Evolutionary conservation across 2,797 vertebrate genomes (phyloP).

Genomic region (Propithecus perrieri): DNA sequence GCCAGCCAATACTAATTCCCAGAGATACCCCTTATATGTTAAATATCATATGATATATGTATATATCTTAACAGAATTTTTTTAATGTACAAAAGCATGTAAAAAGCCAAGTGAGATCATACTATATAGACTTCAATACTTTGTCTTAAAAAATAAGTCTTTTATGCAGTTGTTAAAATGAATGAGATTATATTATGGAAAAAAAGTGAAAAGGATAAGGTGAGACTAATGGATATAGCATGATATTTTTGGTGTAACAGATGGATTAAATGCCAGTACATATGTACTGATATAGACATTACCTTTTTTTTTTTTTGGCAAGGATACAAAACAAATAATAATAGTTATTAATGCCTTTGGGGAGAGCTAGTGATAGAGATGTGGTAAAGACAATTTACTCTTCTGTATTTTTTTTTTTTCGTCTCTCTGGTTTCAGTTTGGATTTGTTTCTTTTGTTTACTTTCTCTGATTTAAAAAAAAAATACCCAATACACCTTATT

Average conservation of each 20-base stretch:
- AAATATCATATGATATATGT: background rate
- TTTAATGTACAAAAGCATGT: background rate
- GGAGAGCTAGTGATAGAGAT: background rate
- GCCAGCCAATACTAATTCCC: background rate
- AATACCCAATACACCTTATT: background rate
- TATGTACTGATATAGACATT: background rate
- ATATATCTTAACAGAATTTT: background rate
- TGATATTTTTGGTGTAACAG: background rate
- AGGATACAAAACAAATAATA: background rate
- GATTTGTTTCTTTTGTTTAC: background rate
- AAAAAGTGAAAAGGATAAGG: background rate
- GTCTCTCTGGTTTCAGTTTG: background rate
- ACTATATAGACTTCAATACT: background rate
- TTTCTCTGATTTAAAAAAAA: background rate
- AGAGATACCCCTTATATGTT: background rate
- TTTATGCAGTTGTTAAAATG: slow-evolving; percentile 17
- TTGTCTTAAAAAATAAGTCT: slow-evolving; percentile 1
- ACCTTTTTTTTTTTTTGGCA: background rate
- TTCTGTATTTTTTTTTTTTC: background rate
- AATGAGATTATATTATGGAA: background rate
- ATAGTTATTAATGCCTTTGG: background rate
- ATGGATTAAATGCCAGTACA: background rate
- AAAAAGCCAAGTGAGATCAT: background rate
- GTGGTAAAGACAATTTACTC: background rate
- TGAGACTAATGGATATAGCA: background rate